These are phyloP conservation scores for Myiopsitta monachus DNA, from an alignment of 2,113 vertebrate genomes.

Conservation along the genomic window DNA sequence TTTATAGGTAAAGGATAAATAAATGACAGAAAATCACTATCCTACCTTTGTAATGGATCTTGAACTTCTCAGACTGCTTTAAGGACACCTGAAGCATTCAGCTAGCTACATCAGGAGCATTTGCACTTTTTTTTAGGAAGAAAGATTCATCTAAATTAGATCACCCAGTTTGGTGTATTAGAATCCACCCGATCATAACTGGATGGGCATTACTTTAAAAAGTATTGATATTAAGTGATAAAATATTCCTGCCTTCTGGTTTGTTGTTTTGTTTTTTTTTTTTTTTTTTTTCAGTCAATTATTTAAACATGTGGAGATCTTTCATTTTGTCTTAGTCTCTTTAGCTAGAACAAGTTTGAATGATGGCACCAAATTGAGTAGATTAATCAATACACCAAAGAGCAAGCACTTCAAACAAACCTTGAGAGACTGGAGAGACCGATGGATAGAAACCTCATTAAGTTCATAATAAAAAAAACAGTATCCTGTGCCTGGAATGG, in stretches of 20 bases:
- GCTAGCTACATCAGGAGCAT: neutral
- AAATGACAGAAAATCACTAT: neutral
- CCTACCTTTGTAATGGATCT: neutral
- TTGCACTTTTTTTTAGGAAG: neutral
- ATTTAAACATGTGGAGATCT: neutral
- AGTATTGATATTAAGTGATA: neutral
- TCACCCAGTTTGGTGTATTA: neutral
- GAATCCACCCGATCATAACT: neutral
- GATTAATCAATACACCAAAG: neutral
- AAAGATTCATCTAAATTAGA: neutral
- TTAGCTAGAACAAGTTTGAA: neutral
- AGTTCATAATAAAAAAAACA: neutral
- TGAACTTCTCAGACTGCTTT: neutral
- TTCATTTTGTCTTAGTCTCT: neutral
- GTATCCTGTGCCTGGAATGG: neutral
- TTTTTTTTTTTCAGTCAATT: neutral
- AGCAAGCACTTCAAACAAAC: neutral
- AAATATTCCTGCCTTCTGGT: neutral
- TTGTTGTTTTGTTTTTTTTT: no score
- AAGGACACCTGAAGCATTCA: neutral
- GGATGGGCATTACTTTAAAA: neutral
- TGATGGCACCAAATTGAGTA: neutral
- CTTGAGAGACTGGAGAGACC: neutral
- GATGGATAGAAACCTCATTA: neutral
- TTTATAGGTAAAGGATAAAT: conserved; percentile 40